These are phyloP conservation scores for Xanthia icteritia DNA, from an alignment of 2,888 invertebrate genomes.

Conservation along the genomic window DNA sequence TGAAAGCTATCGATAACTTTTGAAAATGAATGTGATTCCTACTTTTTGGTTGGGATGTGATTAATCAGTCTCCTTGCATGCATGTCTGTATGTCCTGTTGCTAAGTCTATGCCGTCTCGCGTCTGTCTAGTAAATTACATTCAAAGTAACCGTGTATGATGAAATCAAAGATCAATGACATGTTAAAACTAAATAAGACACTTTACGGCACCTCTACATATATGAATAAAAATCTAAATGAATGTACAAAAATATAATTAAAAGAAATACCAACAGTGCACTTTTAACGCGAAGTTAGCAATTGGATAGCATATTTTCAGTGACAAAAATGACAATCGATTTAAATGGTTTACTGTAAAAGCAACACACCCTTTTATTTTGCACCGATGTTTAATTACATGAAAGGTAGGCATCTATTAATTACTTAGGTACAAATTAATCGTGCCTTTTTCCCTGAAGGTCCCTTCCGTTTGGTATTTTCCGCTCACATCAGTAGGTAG, in stretches of 20 bases:
- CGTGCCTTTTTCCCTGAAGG: neutral
- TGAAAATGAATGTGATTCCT: no score
- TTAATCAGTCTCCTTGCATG: no score
- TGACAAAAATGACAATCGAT: neutral
- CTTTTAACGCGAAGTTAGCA: neutral
- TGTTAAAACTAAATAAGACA: no score
- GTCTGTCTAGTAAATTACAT: no score
- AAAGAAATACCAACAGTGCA: neutral
- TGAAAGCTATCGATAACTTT: neutral
- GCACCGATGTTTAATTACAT: constrained; percentile 2
- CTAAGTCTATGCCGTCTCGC: no score
- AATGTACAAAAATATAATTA: neutral
- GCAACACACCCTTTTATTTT: constrained; percentile 7
- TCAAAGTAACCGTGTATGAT: no score
- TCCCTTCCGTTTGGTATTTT: constrained; percentile 5
- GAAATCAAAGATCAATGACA: no score
- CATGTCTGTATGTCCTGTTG: no score
- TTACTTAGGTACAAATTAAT: constrained; percentile 11
- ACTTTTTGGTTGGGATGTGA: no score
- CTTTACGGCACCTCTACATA: no score
- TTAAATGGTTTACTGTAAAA: constrained; percentile 1
- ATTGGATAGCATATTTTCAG: neutral
- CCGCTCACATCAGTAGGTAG: neutral
- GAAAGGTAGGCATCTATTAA: neutral
- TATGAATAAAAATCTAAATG: neutral